Conservation (phyloP, 1,140 invertebrate species). For the Heliconius nattereri region DNA sequence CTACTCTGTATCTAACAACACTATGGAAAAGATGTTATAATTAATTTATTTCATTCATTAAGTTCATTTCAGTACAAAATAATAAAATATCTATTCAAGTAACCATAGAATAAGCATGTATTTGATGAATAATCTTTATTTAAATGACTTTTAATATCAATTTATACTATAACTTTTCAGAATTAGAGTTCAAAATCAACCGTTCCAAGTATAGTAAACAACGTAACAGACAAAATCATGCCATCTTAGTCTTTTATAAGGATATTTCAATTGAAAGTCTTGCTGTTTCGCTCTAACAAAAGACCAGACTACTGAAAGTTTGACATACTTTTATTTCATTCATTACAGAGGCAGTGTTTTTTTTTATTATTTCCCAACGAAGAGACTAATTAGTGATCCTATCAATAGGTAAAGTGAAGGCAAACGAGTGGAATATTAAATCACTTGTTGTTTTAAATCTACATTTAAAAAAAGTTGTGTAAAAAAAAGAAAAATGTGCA, state of each 20-base stretch:
- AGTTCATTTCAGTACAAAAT: background rate
- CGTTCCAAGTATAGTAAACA: background rate
- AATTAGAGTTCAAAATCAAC: background rate
- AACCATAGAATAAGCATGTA: background rate
- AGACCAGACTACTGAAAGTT: conserved; percentile 10
- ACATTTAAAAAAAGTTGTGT: background rate
- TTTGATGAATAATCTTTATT: background rate
- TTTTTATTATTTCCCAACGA: conserved; percentile 16
- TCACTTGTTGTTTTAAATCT: background rate
- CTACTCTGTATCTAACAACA: too few relatives aligned
- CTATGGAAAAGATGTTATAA: background rate
- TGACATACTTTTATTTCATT: conserved; percentile 25
- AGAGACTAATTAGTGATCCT: conserved; percentile 24
- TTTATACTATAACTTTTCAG: background rate
- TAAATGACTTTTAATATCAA: background rate
- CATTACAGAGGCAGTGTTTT: conserved; percentile 13
- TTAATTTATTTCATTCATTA: background rate
- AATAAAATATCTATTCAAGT: conserved; percentile 8
- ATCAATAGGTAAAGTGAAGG: conserved; percentile 11
- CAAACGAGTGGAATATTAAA: conserved; percentile 5
- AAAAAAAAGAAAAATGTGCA: background rate
- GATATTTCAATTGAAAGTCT: background rate
- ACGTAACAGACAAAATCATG: background rate
- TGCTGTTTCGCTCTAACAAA: background rate
- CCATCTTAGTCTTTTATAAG: background rate